Base-by-base conservation (phyloP, 2,888 invertebrate species). In the Ceraclea dissimilis region DNA sequence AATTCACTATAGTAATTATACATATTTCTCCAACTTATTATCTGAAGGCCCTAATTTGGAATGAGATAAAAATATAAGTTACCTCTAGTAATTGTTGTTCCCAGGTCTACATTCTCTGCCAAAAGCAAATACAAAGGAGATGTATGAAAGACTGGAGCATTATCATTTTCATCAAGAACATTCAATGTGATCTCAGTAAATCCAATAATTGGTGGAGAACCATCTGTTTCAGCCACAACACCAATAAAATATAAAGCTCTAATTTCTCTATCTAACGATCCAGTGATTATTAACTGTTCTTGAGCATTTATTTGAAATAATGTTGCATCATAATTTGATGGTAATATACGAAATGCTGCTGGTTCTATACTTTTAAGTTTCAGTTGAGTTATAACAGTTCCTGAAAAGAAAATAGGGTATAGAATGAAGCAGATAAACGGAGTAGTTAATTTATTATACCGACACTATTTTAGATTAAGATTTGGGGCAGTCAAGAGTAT, bases 161-260 rank as follows among this genome's bases (percentile, higher is more conserved):
- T 87, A 68, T 91, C 90, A 66, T 91, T 90, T 65, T 86, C 84
- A 67, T 91, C 90, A 59, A 85, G 74, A 2, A 91, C 83, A 67
- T 86, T 82, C 17, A 91, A 71, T 2, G 77, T 73, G 31, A 91
- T 80, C 69, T 87, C 85, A 0, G 82, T 79, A 22, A 85, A 73
- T 1, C 84, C 82, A 13, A 83, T 83, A 26, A 88, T 70, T 0
- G 85, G 79, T n/a, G 89, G 89, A 63, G 83, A 85, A 5, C 84
- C 81, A 63, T 81, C 79, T 0, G 87, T 86, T 67, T 86, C 82
- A 0, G 87, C 88, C 21, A 83, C 71, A 8, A 88, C 78, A 2
- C 83, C 84, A 60, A 88, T 79, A 31, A 81, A 68, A 67, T 86
- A 84, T 1, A 75, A 74, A 60, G 82, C 80, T 61, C 78, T 76